Conservation (phyloP, 1,140 invertebrate genomes). For the Drosophila cardini region DNA sequence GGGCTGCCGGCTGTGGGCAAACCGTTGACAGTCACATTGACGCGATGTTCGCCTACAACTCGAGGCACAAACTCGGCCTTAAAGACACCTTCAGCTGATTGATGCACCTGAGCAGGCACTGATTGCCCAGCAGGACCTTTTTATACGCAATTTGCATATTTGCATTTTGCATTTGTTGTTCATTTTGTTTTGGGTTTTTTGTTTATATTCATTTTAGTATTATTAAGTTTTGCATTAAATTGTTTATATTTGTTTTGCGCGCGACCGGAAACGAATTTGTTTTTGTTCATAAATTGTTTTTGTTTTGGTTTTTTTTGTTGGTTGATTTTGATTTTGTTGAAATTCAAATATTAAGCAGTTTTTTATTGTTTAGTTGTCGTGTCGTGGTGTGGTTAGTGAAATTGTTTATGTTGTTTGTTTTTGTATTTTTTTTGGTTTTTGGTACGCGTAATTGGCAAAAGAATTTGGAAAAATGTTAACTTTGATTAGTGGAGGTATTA, state of each 20-base stretch:
- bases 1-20: slow-evolving; percentile 93
- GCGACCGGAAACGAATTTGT: slow-evolving; percentile 74
- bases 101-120: slow-evolving; percentile 93
- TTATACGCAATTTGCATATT: slow-evolving; percentile 24
- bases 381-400: slow-evolving; percentile 59
- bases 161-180: slow-evolving; percentile 31
- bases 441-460: slow-evolving; percentile 54
- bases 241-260: slow-evolving; percentile 43
- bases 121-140: slow-evolving; percentile 93
- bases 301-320: slow-evolving; percentile 22
- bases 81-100: slow-evolving; percentile 91
- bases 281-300: slow-evolving; percentile 52
- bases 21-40: slow-evolving; percentile 92
- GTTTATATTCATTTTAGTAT: slow-evolving; percentile 48
- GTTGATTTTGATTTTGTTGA: slow-evolving; percentile 55
- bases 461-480: slow-evolving; percentile 75
- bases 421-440: slow-evolving; percentile 32
- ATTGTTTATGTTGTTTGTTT: slow-evolving; percentile 25
- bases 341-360: slow-evolving; percentile 61
- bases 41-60: slow-evolving; percentile 95
- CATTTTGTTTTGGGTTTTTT: slow-evolving; percentile 34
- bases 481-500: slow-evolving; percentile 67
- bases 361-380: slow-evolving; percentile 34
- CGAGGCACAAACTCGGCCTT: slow-evolving; percentile 94
- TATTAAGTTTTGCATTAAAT: slow-evolving; percentile 55